Percentiles rank a stretch among this genome's conserved stretches.
Conservation (phyloP, 2,888 invertebrate genomes). For the Drosophila leonis region DNA sequence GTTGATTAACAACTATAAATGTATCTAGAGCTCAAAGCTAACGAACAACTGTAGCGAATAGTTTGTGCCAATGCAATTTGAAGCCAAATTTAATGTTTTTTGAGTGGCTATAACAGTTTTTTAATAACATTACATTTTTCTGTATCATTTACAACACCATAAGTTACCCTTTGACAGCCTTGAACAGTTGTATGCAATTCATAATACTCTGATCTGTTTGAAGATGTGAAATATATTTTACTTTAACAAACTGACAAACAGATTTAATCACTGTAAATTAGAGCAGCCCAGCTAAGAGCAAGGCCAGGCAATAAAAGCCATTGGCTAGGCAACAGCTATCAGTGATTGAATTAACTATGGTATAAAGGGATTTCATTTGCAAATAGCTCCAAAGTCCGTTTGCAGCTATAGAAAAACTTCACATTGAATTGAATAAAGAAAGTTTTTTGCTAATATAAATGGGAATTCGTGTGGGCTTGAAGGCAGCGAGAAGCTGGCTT, state of each 20-base stretch:
- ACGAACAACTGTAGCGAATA: no score
- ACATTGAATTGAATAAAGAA: background rate
- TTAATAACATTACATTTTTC: no score
- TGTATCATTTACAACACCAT: no score
- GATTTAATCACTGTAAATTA: no score
- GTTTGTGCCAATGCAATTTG: background rate
- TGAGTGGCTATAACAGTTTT: no score
- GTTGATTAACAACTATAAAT: no score
- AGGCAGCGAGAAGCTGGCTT: background rate
- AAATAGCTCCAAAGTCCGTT: background rate
- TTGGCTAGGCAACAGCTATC: background rate
- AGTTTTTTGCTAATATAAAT: background rate
- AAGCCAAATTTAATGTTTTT: background rate
- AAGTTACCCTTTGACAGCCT: no score
- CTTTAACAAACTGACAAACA: background rate
- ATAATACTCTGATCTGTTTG: background rate
- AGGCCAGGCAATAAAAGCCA: background rate
- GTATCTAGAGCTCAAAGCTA: no score
- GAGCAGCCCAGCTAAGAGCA: background rate
- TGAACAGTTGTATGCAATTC: no score
- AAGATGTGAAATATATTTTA: background rate
- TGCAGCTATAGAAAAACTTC: background rate
- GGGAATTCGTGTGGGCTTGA: background rate
- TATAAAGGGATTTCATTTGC: background rate
- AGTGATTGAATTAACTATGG: background rate